Evolutionary conservation across 2,888 invertebrate species (phyloP), one percentile per base, ranked within the genome.

Genomic region (Pammene aurita): DNA sequence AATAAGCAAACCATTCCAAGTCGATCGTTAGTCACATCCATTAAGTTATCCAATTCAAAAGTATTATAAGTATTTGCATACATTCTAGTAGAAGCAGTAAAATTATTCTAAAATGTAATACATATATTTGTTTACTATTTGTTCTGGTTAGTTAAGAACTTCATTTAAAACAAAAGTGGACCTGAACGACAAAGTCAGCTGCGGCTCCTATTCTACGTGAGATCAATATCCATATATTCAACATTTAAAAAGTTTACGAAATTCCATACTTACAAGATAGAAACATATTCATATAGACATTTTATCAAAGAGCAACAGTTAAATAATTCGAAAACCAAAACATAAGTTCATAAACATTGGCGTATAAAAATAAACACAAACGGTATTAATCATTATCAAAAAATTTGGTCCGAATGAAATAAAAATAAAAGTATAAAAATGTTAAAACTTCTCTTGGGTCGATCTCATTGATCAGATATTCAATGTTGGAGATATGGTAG

Each of bases 321-420:
- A 80, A 78, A 75, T 81, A 75, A 71, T 74, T 74, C 74, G 68
- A 74, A 76, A 76, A 80, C 77, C 72, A 76, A 76, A 76, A 69
- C 69, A 71, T 63, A 68, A 71, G 71, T 68, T 54, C 60, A 67
- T 60, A 62, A 71, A 70, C 66, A 61, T 63, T 44, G 58, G 76
- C 75, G 71, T 78, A 79, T 74, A 82, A 82, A 84, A 82, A 80
- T 77, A 80, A 82, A 74, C 44, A 64, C 75, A 75, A 74, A 73
- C 64, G 70, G 72, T 77, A 76, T 81, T 78, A 81, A 76, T 80
- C 73, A 73, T 73, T 75, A 75, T 18, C 82, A 77, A 75, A 77
- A 82, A 83, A 82, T 77, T 86, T 87, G 88, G 87, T 88, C 88
- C 86, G 80, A 84, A 83, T 80, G 72, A 77, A 82, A 83, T 13